These are phyloP conservation scores for Astyanax mexicanus DNA, from an alignment of 2,797 vertebrate species.

Conservation along the genomic window DNA sequence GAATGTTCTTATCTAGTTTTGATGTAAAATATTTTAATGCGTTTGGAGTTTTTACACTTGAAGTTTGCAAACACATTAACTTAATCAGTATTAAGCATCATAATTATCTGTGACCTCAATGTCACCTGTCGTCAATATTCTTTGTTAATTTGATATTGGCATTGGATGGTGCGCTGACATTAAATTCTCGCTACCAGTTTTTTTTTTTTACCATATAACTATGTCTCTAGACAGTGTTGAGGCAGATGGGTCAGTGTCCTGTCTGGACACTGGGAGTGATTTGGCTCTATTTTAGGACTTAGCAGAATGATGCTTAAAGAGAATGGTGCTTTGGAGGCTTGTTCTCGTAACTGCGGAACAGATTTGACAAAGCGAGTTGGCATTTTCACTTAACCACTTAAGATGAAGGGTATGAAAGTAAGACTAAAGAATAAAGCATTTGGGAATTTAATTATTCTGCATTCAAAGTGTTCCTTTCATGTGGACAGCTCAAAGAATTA, in stretches of 20 bases:
- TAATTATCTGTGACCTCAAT: too few species aligned
- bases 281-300: not conserved
- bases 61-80: too few species aligned
- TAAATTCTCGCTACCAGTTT: too few species aligned
- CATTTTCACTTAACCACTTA: conserved; percentile 4
- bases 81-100: too few species aligned
- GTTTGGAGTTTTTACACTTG: too few species aligned
- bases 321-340: not conserved
- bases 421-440: not conserved
- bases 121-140: too few species aligned
- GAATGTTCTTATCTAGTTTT: too few species aligned
- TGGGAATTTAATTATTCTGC: not conserved
- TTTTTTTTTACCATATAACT: too few species aligned
- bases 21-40: too few species aligned
- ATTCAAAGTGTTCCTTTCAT: not conserved
- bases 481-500: not conserved
- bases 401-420: not conserved
- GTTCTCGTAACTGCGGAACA: not conserved
- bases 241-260: not conserved
- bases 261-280: not conserved
- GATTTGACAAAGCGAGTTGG: not conserved
- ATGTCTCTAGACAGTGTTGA: too few species aligned
- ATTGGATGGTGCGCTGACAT: too few species aligned
- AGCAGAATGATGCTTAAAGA: not conserved
- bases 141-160: too few species aligned